Percentiles rank a stretch among this genome's conserved stretches.
Evolutionary conservation across 2,113 vertebrate genomes (phyloP).

Genomic region (Notothenia coriiceps): DNA sequence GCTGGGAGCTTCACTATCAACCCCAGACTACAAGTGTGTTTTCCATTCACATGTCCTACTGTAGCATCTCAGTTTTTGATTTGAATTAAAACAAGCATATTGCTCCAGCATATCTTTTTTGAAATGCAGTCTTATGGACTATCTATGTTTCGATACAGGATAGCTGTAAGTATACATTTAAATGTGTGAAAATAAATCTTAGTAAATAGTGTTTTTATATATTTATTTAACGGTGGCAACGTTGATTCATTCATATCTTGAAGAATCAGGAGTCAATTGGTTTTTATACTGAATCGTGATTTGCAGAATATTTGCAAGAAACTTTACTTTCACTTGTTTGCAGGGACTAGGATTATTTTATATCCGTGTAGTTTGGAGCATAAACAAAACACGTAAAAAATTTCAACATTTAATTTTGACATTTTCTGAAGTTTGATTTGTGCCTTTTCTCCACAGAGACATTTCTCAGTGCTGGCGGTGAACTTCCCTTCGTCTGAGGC

Average conservation of each 20-base stretch:
- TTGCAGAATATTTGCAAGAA: not conserved
- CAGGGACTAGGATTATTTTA: not conserved
- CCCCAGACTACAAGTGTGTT: conserved; percentile 86
- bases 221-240: not conserved
- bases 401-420: not conserved
- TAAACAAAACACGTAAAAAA: conserved; percentile 12
- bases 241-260: not conserved
- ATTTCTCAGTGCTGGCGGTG: conserved; percentile 88
- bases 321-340: conserved; percentile 13
- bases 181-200: not conserved
- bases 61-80: not conserved
- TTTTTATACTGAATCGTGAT: not conserved
- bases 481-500: conserved; percentile 84
- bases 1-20: conserved; percentile 87
- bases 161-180: not conserved
- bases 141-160: not conserved
- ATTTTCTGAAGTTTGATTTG: conserved; percentile 2
- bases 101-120: conserved; percentile 3
- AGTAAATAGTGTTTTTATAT: not conserved
- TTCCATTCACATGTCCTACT: not conserved
- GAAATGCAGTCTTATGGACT: not conserved
- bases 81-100: not conserved
- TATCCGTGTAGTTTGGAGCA: not conserved
- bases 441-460: conserved; percentile 77
- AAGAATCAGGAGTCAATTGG: not conserved